These are phyloP conservation scores for Automeris io DNA, from an alignment of 2,888 invertebrate genomes.

Conservation along the genomic window DNA sequence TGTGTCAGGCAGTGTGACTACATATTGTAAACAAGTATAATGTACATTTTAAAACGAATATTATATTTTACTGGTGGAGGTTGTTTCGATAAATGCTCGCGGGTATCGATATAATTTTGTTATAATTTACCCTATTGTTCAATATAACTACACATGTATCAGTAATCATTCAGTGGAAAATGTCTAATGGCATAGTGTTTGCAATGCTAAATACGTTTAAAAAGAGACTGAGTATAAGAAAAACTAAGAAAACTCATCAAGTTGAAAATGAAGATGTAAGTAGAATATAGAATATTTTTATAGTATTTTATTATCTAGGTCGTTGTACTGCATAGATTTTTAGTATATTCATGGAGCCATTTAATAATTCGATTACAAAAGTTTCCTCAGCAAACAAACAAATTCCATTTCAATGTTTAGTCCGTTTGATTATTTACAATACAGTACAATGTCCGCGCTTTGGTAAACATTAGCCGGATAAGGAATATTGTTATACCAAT, in stretches of 20 bases:
- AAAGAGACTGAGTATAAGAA: constrained; percentile 44
- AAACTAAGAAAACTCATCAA: constrained; percentile 25
- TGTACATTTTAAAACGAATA: constrained; percentile 34
- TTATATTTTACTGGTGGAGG: constrained; percentile 36
- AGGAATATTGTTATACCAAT: constrained; percentile 23
- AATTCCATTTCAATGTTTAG: constrained; percentile 49
- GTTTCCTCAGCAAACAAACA: constrained; percentile 50
- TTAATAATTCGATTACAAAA: constrained; percentile 18
- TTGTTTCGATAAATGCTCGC: constrained; percentile 23
- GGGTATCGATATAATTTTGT: not conserved
- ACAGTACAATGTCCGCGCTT: constrained; percentile 41
- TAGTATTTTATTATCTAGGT: constrained; percentile 13
- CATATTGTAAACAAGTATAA: constrained; percentile 29
- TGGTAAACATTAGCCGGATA: constrained; percentile 60
- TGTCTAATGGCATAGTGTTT: constrained; percentile 3
- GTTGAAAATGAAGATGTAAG: constrained; percentile 31
- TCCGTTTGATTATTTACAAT: constrained; percentile 53
- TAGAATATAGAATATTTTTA: constrained; percentile 11
- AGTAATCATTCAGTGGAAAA: not conserved
- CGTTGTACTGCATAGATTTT: constrained; percentile 3
- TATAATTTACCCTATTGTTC: constrained; percentile 19
- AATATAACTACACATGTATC: constrained; percentile 7
- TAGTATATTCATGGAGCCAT: constrained; percentile 10
- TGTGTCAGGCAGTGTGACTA: constrained; percentile 21
- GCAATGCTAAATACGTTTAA: constrained; percentile 37